These are phyloP conservation scores for Tinea pellionella DNA, from an alignment of 2,888 invertebrate species.

Conservation along the genomic window DNA sequence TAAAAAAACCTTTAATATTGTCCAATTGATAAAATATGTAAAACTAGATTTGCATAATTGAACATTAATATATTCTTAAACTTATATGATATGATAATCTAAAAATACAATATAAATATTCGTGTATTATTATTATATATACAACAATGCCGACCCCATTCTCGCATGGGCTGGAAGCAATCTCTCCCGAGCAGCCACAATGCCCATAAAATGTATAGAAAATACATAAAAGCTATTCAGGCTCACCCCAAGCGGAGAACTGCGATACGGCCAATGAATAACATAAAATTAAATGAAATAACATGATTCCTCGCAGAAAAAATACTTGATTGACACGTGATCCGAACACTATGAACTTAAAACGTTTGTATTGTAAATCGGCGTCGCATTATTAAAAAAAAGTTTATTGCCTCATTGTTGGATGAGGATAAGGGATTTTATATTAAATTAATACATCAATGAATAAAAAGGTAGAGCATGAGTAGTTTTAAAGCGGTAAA, in stretches of 20 bases:
- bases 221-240: slow-evolving; percentile 30
- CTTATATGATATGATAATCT: neutral
- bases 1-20: neutral
- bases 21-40: neutral
- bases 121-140: neutral
- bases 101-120: neutral
- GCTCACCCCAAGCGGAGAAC: slow-evolving; percentile 24
- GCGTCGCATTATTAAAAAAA: slow-evolving; percentile 6
- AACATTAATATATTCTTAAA: neutral
- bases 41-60: too few species aligned
- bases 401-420: slow-evolving; percentile 51
- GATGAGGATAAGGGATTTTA: slow-evolving; percentile 51
- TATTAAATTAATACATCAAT: slow-evolving; percentile 49
- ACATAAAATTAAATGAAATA: slow-evolving; percentile 56
- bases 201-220: slow-evolving; percentile 15
- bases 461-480: slow-evolving; percentile 12
- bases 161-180: slow-evolving; percentile 12
- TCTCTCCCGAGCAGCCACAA: slow-evolving; percentile 14
- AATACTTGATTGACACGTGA: slow-evolving; percentile 64
- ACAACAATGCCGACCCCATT: slow-evolving; percentile 10
- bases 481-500: neutral
- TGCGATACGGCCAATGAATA: slow-evolving; percentile 60
- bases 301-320: slow-evolving; percentile 50
- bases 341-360: slow-evolving; percentile 43
- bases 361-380: slow-evolving; percentile 37